Evolutionary conservation across 2,113 vertebrate genomes (phyloP), one percentile per base, ranked within the genome.

Genomic region (Cyprinodon brontotheroides): DNA sequence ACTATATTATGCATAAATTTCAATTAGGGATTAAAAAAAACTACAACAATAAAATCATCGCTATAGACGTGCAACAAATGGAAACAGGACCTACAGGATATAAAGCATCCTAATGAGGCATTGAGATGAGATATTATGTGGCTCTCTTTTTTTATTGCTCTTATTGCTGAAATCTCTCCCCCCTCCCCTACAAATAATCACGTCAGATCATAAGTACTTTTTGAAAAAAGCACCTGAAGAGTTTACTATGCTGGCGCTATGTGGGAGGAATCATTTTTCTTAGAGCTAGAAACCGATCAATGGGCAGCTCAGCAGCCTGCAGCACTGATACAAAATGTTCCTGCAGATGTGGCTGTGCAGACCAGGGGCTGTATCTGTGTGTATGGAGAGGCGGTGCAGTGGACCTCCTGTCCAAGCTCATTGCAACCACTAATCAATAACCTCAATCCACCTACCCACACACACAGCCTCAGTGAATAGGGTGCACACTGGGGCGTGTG

Each of bases 361-460:
- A 57, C 36, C 2, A 6, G 17, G 64, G 37, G 65, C 14, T 77
- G 64, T 68, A 69, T 68, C 4, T 68, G 67, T 65, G 47, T 67
- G 20, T 13, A 36, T 37, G 20, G 14, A 57, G 69, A 69, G 68
- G 81, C 66, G 50, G 70, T 57, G 70, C 67, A 68, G 75, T 75
- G 64, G 11, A 10, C 70, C 68, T 82, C 80, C 82, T 66, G 60
- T 81, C 68, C 70, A 68, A 38, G 72, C 37, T 79, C 74, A 63
- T 60, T 66, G 70, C 65, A 8, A 50, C 75, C 70, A 70, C 59
- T 2, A 29, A 90, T 90, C 87, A 81, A 89, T 90, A 86, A 36
- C 45, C n/a, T 11, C n/a, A 22, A 15, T 50, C 43, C 37, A 10
- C 65, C 17, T 48, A 65, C 72, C 38, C 65, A 74, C 59, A 68